Base-by-base conservation (phyloP, 2,113 vertebrate species). In the Pomatostomus ruficeps region DNA sequence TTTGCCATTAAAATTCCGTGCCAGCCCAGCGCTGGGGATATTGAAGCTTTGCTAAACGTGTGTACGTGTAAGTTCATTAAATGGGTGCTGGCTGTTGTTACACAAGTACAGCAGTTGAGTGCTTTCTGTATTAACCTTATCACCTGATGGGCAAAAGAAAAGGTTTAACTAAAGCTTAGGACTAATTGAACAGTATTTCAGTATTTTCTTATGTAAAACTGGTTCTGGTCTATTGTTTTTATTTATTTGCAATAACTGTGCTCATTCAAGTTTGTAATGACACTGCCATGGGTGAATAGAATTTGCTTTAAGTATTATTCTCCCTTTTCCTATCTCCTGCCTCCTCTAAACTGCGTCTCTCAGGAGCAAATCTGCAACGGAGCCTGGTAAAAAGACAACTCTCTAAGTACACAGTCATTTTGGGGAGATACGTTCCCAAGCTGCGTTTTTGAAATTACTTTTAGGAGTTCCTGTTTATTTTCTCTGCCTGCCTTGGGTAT, bases 171-270 rank as follows among this genome's bases (percentile, higher is more conserved):
- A 94, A 97, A 96, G 96, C 96, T 97, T 96, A 92, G 93, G 94
- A 97, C 93, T 97, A 98, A 98, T 96, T 97, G 97, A 97, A 98
- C 55, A 57, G 79, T 95, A 96, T 98, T 98, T 98, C 93, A 96
- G 77, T 97, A 98, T 98, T 98, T 98, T 95, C 97, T 97, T 97
- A 97, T 97, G 98, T 97, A 98, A 98, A 98, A 98, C 97, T 95
- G 95, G 98, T 98, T 98, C 97, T 98, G 98, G 97, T 98, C 97
- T 96, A 97, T 98, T 98, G 98, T 98, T 98, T 98, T 98, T 98
- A 98, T 98, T 98, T 98, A 98, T 98, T 98, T 97, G 96, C 97
- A 98, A 98, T 98, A 98, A 98, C 96, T 95, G 97, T 97, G 98
- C 92, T 98, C 98, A 97, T 97, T 98, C 96, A 95, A 97, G 97